Evolutionary conservation across 2,888 invertebrate genomes (phyloP).

Genomic region (Tribolium freemani): DNA sequence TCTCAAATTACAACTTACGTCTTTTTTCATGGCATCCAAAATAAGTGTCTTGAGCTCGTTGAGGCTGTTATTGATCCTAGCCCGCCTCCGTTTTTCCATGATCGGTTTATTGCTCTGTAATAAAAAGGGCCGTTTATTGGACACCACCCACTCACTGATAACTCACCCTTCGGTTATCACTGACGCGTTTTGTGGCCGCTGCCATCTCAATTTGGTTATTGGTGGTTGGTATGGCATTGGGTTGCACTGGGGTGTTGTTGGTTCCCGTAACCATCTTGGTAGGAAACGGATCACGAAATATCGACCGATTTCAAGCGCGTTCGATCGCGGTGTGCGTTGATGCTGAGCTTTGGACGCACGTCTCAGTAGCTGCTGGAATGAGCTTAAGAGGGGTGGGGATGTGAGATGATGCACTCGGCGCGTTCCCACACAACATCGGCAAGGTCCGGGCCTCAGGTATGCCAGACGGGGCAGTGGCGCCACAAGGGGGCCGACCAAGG

Average conservation of each 20-base stretch:
- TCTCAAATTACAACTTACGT: slow-evolving; percentile 76
- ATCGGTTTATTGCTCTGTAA: slow-evolving; percentile 92
- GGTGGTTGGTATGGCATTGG: slow-evolving; percentile 19
- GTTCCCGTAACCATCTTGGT: slow-evolving; percentile 44
- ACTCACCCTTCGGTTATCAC: slow-evolving; percentile 61
- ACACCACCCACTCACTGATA: background rate
- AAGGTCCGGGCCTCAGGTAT: slow-evolving; percentile 48
- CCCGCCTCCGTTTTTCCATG: slow-evolving; percentile 92
- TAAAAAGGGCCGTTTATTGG: slow-evolving; percentile 44
- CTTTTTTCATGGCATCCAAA: slow-evolving; percentile 88
- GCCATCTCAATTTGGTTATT: slow-evolving; percentile 42
- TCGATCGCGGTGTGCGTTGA: slow-evolving; percentile 21
- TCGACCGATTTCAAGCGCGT: background rate
- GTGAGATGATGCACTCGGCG: slow-evolving; percentile 58
- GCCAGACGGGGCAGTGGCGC: slow-evolving; percentile 40
- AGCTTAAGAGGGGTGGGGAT: slow-evolving; percentile 42
- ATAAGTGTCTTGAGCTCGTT: slow-evolving; percentile 90
- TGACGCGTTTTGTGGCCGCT: slow-evolving; percentile 50
- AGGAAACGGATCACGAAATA: background rate
- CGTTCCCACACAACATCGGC: slow-evolving; percentile 61
- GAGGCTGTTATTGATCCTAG: slow-evolving; percentile 90
- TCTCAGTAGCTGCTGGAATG: slow-evolving; percentile 38
- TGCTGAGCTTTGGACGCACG: slow-evolving; percentile 20
- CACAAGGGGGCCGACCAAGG: background rate
- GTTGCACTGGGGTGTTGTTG: slow-evolving; percentile 42